phyloP scores from a whole-genome alignment of 2,113 vertebrate genomes.

The Glaucidium brasilianum region DNA sequence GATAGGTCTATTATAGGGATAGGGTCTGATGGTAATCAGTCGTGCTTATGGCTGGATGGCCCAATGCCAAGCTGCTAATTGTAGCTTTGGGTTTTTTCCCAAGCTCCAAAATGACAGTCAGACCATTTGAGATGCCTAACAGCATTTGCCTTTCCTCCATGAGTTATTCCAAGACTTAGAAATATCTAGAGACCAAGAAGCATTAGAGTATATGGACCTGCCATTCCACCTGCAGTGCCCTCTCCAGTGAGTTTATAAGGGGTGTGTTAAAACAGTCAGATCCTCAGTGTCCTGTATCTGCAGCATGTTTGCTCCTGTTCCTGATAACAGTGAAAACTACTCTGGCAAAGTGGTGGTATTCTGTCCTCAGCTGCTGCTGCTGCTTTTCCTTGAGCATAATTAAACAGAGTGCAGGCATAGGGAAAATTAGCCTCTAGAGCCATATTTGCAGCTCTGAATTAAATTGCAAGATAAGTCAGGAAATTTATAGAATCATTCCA shows the following conservation, averaged over 20 bases:
- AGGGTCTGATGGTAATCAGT: neutral
- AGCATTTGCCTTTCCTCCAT: neutral
- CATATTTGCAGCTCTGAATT: neutral
- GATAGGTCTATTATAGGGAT: neutral
- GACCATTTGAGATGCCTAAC: neutral
- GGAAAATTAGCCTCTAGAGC: neutral
- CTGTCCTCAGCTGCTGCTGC: neutral
- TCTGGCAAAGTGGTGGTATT: neutral
- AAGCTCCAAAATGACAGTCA: neutral
- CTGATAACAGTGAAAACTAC: neutral
- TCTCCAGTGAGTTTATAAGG: neutral
- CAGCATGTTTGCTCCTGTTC: neutral
- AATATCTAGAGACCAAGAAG: neutral
- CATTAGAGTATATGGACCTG: neutral
- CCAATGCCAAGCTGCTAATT: neutral
- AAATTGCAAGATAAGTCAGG: neutral
- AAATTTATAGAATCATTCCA: neutral
- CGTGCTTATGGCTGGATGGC: neutral
- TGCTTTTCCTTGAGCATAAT: constrained; percentile 3
- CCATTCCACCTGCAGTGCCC: neutral
- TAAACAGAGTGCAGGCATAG: neutral
- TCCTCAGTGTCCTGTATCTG: neutral
- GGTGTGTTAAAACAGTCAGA: neutral
- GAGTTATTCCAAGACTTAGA: neutral
- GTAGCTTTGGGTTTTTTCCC: neutral